These are phyloP conservation scores for Amitus sp. DNA, from an alignment of 2,888 invertebrate genomes.

Conservation along the genomic window DNA sequence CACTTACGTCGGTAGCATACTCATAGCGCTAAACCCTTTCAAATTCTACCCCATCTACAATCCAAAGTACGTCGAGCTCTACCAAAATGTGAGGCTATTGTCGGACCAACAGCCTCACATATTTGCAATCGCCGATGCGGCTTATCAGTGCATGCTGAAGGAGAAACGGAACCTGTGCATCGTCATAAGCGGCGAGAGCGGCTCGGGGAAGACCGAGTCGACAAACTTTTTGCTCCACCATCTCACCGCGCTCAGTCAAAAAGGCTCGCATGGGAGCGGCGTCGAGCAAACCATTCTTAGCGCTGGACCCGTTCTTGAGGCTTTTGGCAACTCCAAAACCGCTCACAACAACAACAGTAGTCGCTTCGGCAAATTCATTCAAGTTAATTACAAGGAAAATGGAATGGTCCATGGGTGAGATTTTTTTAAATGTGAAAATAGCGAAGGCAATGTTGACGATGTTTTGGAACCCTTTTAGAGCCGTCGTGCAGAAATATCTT, in stretches of 20 bases:
- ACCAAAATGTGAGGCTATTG: slow-evolving; percentile 91
- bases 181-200: slow-evolving; percentile 94
- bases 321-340: slow-evolving; percentile 98
- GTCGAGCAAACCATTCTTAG: slow-evolving; percentile 96
- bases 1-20: slow-evolving; percentile 94
- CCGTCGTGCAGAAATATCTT: slow-evolving; percentile 95
- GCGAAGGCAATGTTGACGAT: too few species aligned
- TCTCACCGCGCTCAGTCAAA: slow-evolving; percentile 93
- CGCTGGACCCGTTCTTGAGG: slow-evolving; percentile 95
- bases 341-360: slow-evolving; percentile 98
- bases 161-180: slow-evolving; percentile 92
- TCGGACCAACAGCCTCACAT: slow-evolving; percentile 96
- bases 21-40: slow-evolving; percentile 94
- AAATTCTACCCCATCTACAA: slow-evolving; percentile 98
- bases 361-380: slow-evolving; percentile 97
- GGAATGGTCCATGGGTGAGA: slow-evolving; percentile 94
- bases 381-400: slow-evolving; percentile 97
- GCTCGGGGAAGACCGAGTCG: slow-evolving; percentile 96
- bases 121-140: slow-evolving; percentile 94
- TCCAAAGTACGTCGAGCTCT: slow-evolving; percentile 95
- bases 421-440: too few species aligned
- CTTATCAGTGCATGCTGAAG: slow-evolving; percentile 94
- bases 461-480: too few species aligned
- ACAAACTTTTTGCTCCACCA: slow-evolving; percentile 96
- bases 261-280: slow-evolving; percentile 93